Evolutionary conservation across 30 jellyfish, hydroid and myxozoan genomes (phyloP), one percentile per base, ranked within the genome.

Genomic region (Mastigias papua): DNA sequence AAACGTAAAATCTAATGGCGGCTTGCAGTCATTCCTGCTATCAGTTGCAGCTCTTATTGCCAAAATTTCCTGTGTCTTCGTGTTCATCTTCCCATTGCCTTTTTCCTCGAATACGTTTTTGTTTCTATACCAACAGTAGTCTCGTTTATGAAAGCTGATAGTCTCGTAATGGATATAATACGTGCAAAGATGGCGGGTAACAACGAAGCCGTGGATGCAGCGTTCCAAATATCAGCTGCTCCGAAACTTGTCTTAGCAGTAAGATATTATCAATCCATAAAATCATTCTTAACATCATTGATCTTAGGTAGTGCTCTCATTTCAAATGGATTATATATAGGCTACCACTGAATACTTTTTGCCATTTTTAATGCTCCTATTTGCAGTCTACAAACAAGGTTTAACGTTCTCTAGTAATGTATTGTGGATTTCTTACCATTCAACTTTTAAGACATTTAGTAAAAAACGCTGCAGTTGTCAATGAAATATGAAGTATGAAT

Each of bases 1-100:
- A 48, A 91, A 91, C 3, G 97, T 91, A 76, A 27, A 91, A 80
- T 91, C 97, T n/a, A 91, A 86, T 13, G 97, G 97, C 13, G 97
- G 94, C 30, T 90, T 86, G 42, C 28, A 16, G 48, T 83, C 92
- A 46, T 76, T 64, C 35, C 88, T 81, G 50, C 48, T 88, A 51
- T 88, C 91, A 0, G 85, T 82, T 21, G 76, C 91, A 20, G 94
- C 78, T 58, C 76, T 79, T 16, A 83, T 83, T 8, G 97, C 97
- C 82, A 82, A 42, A 32, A 60, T 82, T 28, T 76, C 97, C 34
- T 68, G 86, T 30, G 80, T 11, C 49, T 73, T 86, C n/a, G 84
- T 35, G 78, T 73, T 86, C 94, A 73, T 65, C 23, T 30, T 69
- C 76, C 32, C 65, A 46, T 1, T 51, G 15, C 22, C 34, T 10